Evolutionary conservation across 2,113 vertebrate species (phyloP).

Genomic region (Garra rufa): DNA sequence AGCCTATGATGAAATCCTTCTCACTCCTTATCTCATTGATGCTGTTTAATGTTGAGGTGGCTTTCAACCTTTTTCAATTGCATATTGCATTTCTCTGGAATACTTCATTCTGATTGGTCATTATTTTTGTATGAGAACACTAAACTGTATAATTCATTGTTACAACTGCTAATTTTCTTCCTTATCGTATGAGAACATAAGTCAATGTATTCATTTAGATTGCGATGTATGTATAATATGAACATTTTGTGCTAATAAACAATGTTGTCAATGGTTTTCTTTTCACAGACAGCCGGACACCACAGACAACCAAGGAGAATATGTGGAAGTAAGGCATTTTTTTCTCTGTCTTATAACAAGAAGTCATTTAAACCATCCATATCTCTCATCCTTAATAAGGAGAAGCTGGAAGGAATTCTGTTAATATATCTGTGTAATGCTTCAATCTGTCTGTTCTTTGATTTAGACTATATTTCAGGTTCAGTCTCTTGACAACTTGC

Average conservation of each 20-base stretch:
- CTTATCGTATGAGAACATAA: neutral
- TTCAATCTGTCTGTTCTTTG: constrained; percentile 9
- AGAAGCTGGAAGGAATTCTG: neutral
- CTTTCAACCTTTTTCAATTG: neutral
- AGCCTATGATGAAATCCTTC: neutral
- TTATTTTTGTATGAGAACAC: neutral
- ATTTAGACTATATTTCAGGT: neutral
- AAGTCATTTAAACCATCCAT: neutral
- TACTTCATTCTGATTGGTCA: neutral
- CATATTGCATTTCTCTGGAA: neutral
- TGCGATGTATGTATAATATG: neutral
- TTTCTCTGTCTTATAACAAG: neutral
- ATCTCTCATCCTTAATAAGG: neutral
- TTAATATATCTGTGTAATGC: neutral
- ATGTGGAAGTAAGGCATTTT: constrained; percentile 63
- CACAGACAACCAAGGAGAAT: constrained; percentile 56
- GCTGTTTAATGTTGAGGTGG: neutral
- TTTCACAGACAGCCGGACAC: constrained; percentile 53
- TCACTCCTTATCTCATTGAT: neutral
- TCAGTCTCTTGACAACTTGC: neutral
- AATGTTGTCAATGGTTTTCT: constrained; percentile 3
- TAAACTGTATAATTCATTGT: neutral
- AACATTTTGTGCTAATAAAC: neutral
- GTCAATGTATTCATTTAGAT: neutral
- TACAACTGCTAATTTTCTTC: neutral